phyloP scores from a whole-genome alignment of 1,140 invertebrate species.

The Sinonovacula constricta region DNA sequence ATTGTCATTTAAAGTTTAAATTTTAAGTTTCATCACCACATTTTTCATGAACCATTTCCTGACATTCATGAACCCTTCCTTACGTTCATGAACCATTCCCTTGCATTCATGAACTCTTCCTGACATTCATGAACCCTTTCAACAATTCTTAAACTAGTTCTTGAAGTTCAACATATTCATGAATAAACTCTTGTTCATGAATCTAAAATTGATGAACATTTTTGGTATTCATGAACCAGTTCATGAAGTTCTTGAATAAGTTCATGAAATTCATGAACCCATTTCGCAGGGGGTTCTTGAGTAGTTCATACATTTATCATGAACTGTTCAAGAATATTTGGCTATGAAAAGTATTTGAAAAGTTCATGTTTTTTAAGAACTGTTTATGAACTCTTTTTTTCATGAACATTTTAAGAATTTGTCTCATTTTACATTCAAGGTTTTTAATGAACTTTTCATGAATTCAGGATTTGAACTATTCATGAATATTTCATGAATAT shows the following conservation, averaged over 20 bases:
- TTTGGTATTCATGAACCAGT: conserved; percentile 21
- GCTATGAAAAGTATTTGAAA: too few relatives aligned
- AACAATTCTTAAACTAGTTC: conserved; percentile 31
- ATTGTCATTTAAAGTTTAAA: conserved; percentile 3
- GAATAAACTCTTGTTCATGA: conserved; percentile 32
- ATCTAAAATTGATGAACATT: conserved; percentile 34
- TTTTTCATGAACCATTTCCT: conserved; percentile 29
- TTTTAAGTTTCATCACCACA: conserved; percentile 36
- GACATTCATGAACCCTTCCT: conserved; percentile 28
- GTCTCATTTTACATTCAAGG: too few relatives aligned
- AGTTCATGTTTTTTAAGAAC: too few relatives aligned
- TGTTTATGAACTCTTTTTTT: too few relatives aligned
- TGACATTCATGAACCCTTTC: conserved; percentile 20
- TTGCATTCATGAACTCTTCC: conserved; percentile 10
- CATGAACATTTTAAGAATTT: too few relatives aligned
- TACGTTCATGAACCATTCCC: neutral
- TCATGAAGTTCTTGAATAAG: conserved; percentile 28
- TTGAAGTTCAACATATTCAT: conserved; percentile 35
- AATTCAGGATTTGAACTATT: too few relatives aligned
- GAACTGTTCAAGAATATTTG: too few relatives aligned
- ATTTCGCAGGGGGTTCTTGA: conserved; percentile 23
- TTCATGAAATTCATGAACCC: conserved; percentile 26
- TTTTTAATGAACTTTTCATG: too few relatives aligned
- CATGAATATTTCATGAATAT: too few relatives aligned
- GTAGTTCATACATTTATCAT: too few relatives aligned